Conservation (phyloP, 2,797 vertebrate species). For the Poecilia picta region DNA sequence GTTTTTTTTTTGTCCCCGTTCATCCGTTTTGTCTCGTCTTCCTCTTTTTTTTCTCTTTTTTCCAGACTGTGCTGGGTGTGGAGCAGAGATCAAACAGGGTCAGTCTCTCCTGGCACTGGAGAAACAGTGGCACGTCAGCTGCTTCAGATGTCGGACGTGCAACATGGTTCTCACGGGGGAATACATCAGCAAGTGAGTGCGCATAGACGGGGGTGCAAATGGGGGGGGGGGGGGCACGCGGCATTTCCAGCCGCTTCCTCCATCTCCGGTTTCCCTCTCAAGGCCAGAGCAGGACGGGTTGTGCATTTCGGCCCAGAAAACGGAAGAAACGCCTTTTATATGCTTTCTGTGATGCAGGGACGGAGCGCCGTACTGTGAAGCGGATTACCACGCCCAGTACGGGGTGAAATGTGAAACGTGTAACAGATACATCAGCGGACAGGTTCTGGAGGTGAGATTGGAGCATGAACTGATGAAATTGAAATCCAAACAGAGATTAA, state of each 20-base stretch:
- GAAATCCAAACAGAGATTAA: slow-evolving; percentile 34
- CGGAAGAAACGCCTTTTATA: background rate
- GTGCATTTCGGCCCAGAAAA: background rate
- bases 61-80: slow-evolving; percentile 94
- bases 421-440: slow-evolving; percentile 96
- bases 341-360: slow-evolving; percentile 83
- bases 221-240: background rate
- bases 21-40: background rate
- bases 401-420: slow-evolving; percentile 99
- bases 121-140: slow-evolving; percentile 99
- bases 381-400: slow-evolving; percentile 96
- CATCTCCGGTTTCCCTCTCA: background rate
- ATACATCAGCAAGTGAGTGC: slow-evolving; percentile 98
- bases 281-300: background rate
- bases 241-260: background rate
- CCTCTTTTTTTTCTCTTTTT: background rate
- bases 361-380: slow-evolving; percentile 94
- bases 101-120: slow-evolving; percentile 96
- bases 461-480: slow-evolving; percentile 10
- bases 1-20: background rate
- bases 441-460: slow-evolving; percentile 93
- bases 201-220: background rate
- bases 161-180: slow-evolving; percentile 94
- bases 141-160: slow-evolving; percentile 97
- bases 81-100: slow-evolving; percentile 96